Conservation (phyloP, 1,140 invertebrate species). For the Scaptodrosophila lebanonensis region DNA sequence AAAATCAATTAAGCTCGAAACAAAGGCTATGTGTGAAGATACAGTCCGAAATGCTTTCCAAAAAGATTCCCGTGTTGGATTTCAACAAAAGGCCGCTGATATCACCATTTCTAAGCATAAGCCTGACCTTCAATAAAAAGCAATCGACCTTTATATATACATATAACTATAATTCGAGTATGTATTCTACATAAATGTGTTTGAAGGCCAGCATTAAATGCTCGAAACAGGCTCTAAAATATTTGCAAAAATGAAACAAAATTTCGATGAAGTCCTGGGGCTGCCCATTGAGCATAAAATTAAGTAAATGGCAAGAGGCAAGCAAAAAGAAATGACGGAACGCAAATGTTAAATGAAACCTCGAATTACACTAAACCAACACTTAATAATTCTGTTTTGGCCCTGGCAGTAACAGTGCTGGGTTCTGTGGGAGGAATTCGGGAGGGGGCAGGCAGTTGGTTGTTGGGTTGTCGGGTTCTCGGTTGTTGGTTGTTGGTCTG, state of each 20-base stretch:
- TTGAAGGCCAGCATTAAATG: too few species aligned
- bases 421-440: conserved; percentile 8
- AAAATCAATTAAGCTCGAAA: too few species aligned
- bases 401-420: neutral
- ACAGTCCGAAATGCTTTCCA: too few species aligned
- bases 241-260: neutral
- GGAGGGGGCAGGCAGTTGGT: conserved; percentile 19
- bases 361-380: conserved; percentile 74
- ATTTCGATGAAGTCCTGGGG: neutral
- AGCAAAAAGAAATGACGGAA: conserved; percentile 50
- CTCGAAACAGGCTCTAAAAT: too few species aligned
- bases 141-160: too few species aligned
- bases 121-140: too few species aligned
- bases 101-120: too few species aligned
- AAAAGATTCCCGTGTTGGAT: too few species aligned
- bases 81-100: too few species aligned
- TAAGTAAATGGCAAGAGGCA: conserved; percentile 23
- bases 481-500: conserved; percentile 26
- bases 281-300: conserved; percentile 44
- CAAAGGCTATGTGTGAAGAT: too few species aligned
- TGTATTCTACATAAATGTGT: too few species aligned
- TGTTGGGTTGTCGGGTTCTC: conserved; percentile 15
- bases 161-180: too few species aligned
- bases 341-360: conserved; percentile 72
- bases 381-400: conserved; percentile 60